phyloP scores from a whole-genome alignment of 2,888 invertebrate species.

The Girardia tigrina region DNA sequence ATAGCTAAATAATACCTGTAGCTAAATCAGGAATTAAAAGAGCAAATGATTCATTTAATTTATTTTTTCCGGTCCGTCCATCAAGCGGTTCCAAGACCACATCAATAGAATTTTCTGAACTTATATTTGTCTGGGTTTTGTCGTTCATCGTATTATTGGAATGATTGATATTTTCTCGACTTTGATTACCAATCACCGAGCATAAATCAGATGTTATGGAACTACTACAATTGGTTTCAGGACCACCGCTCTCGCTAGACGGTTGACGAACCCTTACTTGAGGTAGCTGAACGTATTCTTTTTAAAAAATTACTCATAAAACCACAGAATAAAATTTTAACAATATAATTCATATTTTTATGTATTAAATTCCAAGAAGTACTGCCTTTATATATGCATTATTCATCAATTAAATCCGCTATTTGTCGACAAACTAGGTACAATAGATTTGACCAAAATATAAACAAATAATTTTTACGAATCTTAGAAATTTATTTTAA shows the following conservation, averaged over 20 bases:
- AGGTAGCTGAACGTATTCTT: not conserved
- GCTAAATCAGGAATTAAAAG: not conserved
- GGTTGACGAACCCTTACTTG: not conserved
- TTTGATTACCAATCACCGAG: slow-evolving; percentile 1
- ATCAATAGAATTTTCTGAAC: not conserved
- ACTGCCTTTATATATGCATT: too few relatives aligned
- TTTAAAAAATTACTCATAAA: too few relatives aligned
- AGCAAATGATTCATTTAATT: not conserved
- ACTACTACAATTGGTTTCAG: slow-evolving; percentile 11
- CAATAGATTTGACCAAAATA: too few relatives aligned
- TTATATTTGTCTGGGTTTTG: not conserved
- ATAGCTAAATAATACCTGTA: not conserved
- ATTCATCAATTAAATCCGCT: too few relatives aligned
- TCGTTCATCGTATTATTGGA: not conserved
- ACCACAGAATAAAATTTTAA: too few relatives aligned
- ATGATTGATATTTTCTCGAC: not conserved
- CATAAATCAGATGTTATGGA: not conserved
- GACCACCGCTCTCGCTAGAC: not conserved
- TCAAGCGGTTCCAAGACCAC: slow-evolving; percentile 2
- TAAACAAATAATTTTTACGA: too few relatives aligned
- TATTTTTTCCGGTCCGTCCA: not conserved
- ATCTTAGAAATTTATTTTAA: too few relatives aligned
- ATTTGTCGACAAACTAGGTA: too few relatives aligned
- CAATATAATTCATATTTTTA: too few relatives aligned
- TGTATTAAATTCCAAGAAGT: too few relatives aligned